Evolutionary conservation across 2,113 vertebrate species (phyloP).

Genomic region (Rhizomys pruinosus): DNA sequence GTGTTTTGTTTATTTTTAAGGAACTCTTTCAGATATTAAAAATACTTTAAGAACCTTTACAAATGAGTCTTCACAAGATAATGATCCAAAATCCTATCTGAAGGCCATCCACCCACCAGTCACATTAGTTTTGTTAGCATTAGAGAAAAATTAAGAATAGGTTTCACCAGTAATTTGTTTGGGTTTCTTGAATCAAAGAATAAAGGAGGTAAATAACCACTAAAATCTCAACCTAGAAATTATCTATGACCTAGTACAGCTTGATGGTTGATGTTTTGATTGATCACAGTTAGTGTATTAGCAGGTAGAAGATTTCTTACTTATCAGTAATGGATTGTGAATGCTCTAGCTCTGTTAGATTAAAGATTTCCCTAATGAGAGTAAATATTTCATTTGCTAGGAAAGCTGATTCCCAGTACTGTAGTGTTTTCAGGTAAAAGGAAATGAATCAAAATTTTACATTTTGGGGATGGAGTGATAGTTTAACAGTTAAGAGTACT

Average conservation of each 20-base stretch:
- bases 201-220: background rate
- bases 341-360: background rate
- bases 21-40: slow-evolving; percentile 42
- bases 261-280: slow-evolving; percentile 31
- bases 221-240: slow-evolving; percentile 10
- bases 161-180: slow-evolving; percentile 33
- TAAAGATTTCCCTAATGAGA: background rate
- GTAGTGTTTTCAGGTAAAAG: background rate
- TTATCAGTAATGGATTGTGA: background rate
- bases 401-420: background rate
- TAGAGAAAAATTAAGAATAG: slow-evolving; percentile 26
- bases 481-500: too few relatives aligned
- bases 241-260: background rate
- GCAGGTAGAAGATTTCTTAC: background rate
- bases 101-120: too few relatives aligned
- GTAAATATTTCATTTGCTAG: background rate
- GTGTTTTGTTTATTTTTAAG: background rate
- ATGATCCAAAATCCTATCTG: too few relatives aligned
- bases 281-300: background rate
- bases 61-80: background rate
- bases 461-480: too few relatives aligned
- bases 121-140: slow-evolving; percentile 2
- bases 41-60: background rate
- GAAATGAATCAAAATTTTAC: background rate
- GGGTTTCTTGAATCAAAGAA: slow-evolving; percentile 41